phyloP scores from a whole-genome alignment of 2,888 invertebrate genomes.

The Netelia virgata region DNA sequence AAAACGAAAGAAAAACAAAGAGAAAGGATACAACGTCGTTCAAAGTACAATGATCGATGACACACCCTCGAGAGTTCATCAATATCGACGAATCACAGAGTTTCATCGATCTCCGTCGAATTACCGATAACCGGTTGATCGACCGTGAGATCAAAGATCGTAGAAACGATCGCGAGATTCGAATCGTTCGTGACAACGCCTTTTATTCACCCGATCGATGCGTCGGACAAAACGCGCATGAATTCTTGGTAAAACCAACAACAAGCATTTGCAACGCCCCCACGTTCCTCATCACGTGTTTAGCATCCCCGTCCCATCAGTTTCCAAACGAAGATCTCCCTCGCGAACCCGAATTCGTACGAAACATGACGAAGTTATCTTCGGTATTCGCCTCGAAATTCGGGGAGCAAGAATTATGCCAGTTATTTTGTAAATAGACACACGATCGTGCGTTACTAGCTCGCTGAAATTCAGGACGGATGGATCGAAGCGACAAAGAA shows the following conservation, averaged over 20 bases:
- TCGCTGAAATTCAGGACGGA: slow-evolving; percentile 25
- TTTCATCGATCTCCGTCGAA: slow-evolving; percentile 1
- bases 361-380: neutral
- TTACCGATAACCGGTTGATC: neutral
- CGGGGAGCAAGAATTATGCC: slow-evolving; percentile 30
- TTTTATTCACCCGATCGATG: slow-evolving; percentile 48
- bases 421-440: slow-evolving; percentile 66
- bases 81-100: slow-evolving; percentile 41
- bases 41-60: slow-evolving; percentile 54
- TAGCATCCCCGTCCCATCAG: too few species aligned
- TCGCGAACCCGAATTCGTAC: neutral
- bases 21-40: slow-evolving; percentile 11
- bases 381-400: slow-evolving; percentile 2
- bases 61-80: slow-evolving; percentile 48
- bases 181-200: slow-evolving; percentile 49
- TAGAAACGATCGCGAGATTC: slow-evolving; percentile 9
- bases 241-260: neutral
- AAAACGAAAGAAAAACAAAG: slow-evolving; percentile 5
- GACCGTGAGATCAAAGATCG: neutral
- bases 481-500: neutral
- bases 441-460: slow-evolving; percentile 45
- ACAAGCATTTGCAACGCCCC: neutral
- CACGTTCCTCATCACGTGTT: neutral
- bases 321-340: neutral
- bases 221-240: slow-evolving; percentile 15